Percentiles rank a stretch among this genome's conserved stretches.
Evolutionary conservation across 1,140 invertebrate species (phyloP).

Genomic region (Atta colombica): DNA sequence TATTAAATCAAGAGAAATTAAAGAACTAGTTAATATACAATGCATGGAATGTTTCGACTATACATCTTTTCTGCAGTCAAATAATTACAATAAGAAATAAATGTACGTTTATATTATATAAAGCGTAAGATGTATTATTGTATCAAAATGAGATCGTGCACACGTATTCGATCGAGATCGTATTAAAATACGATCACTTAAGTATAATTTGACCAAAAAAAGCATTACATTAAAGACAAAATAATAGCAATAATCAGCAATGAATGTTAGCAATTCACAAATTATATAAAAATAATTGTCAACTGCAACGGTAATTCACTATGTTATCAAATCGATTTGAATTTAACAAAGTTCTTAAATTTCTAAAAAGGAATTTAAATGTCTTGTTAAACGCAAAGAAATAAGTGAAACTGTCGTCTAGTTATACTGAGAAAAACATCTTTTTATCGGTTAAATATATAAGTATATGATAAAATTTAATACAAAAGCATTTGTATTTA

Average conservation of each 20-base stretch:
- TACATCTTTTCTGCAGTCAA: too few relatives aligned
- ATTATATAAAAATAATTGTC: constrained; percentile 13
- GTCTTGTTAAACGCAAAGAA: too few relatives aligned
- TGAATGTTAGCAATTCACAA: not conserved
- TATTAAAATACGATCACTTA: constrained; percentile 2
- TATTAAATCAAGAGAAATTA: too few relatives aligned
- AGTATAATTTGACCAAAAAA: not conserved
- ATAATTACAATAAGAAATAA: constrained; percentile 26
- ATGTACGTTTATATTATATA: not conserved
- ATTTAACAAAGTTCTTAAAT: not conserved
- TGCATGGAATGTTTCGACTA: too few relatives aligned
- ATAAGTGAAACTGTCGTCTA: too few relatives aligned
- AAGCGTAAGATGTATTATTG: not conserved
- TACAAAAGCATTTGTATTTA: too few relatives aligned
- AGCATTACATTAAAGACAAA: too few relatives aligned
- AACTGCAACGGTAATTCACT: not conserved
- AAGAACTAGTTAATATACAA: too few relatives aligned
- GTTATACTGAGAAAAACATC: too few relatives aligned
- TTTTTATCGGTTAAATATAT: too few relatives aligned
- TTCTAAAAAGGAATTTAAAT: not conserved
- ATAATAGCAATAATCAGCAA: too few relatives aligned
- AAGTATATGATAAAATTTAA: too few relatives aligned
- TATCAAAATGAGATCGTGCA: not conserved
- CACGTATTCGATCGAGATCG: not conserved
- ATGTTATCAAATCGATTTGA: not conserved